Evolutionary conservation across 2,113 vertebrate genomes (phyloP), one percentile per base, ranked within the genome.

Genomic region (Nyctereutes procyonoides): DNA sequence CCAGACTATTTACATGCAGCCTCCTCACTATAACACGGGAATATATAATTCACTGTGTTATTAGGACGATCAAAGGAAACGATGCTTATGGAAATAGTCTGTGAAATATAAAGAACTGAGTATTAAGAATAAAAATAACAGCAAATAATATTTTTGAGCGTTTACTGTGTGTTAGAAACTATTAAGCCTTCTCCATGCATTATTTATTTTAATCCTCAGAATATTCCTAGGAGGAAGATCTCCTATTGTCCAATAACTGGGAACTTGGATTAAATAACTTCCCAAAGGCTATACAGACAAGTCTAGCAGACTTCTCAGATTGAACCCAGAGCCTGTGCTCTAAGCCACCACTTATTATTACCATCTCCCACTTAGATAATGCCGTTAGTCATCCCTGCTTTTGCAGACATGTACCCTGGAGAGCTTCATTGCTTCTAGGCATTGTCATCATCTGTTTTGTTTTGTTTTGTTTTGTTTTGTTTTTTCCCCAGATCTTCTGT

Each of bases 161-260:
- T 82, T 83, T 77, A 7, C 32, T 48, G 0, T 63, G 5, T 91
- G 5, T 76, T 51, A 83, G 56, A 53, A 56, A 69, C 30, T 58
- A 43, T 60, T 43, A 22, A 76, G 3, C 48, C 20, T 84, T 90
- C 32, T 51, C 13, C 2, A 28, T 43, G 62, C 65, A 58, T 69
- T 76, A 35, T n/a, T 28, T 60, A 8, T 76, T 87, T 67, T 87
- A 81, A 84, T 94, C 51, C 35, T 95, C 63, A 90, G 30, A 80
- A 62, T 20, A 51, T 95, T 76, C 20, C 58, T 74, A n/a, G 60
- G 73, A 77, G 19, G 62, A 84, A 76, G 60, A 16, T 55, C 3
- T 67, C 38, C 24, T 8, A 2, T 63, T 83, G n/a, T 60, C 17
- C 17, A 67, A 12, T 30, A 74, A 20, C 8, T 43, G 51, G 32